Evolutionary conservation across 1,140 invertebrate genomes (phyloP).

Genomic region (Pollicipes pollicipes): DNA sequence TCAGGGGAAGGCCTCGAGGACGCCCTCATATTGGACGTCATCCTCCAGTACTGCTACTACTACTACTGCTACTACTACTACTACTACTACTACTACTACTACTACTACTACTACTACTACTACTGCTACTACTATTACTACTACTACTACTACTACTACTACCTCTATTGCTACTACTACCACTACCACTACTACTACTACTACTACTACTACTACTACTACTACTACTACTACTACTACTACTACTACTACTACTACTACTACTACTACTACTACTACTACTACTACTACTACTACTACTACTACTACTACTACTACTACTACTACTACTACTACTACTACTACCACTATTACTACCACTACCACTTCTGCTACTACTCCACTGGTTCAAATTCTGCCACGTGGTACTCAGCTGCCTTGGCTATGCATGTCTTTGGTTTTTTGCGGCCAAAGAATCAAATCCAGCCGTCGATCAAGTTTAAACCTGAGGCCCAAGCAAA

Average conservation of each 20-base stretch:
- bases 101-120: conserved; percentile 6
- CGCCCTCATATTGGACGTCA: no score
- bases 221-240: conserved; percentile 12
- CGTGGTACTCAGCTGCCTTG: no score
- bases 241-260: conserved; percentile 11
- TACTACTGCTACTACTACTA: conserved; percentile 9
- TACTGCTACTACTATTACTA: conserved; percentile 10
- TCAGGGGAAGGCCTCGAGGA: no score
- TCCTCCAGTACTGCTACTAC: conserved; percentile 12
- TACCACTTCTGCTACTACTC: conserved; percentile 2
- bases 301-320: conserved; percentile 13
- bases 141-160: conserved; percentile 13
- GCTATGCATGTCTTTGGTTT: no score
- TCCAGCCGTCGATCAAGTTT: no score
- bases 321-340: conserved; percentile 10
- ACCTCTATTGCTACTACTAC: conserved; percentile 12
- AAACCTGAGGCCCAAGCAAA: no score
- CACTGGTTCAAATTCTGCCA: conserved; percentile 1
- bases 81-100: conserved; percentile 8
- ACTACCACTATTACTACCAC: conserved; percentile 9
- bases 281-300: conserved; percentile 7
- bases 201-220: conserved; percentile 14
- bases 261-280: conserved; percentile 9
- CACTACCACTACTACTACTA: conserved; percentile 7
- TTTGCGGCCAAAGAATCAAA: no score